Evolutionary conservation across 2,888 invertebrate species (phyloP).

Genomic region (Brenthis ino): DNA sequence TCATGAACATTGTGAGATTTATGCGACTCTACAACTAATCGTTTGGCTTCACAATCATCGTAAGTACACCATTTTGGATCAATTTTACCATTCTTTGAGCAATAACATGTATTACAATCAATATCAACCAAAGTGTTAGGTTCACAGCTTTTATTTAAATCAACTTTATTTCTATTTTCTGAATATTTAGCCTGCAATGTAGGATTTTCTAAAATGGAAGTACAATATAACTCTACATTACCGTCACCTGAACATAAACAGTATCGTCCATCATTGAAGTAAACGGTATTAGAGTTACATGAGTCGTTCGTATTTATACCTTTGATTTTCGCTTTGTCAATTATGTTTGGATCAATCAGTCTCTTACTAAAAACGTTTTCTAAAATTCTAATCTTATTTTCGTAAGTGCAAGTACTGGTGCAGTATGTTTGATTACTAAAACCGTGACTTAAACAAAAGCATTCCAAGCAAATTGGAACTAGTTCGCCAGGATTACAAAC

Average conservation of each 20-base stretch:
- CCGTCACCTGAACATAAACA: slow-evolving; percentile 65
- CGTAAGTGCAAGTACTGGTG: slow-evolving; percentile 57
- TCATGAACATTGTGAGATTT: slow-evolving; percentile 33
- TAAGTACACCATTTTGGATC: slow-evolving; percentile 73
- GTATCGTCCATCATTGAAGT: slow-evolving; percentile 55
- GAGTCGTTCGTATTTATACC: slow-evolving; percentile 41
- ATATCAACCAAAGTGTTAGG: slow-evolving; percentile 67
- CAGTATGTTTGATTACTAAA: slow-evolving; percentile 57
- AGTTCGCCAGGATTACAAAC: slow-evolving; percentile 62
- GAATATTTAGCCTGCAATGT: slow-evolving; percentile 26
- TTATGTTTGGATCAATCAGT: slow-evolving; percentile 41
- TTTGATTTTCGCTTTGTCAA: slow-evolving; percentile 51
- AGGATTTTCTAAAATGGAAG: slow-evolving; percentile 44
- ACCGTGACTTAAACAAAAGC: slow-evolving; percentile 61
- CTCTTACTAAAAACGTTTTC: slow-evolving; percentile 55
- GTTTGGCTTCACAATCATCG: slow-evolving; percentile 67
- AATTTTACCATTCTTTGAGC: slow-evolving; percentile 63
- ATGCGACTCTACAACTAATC: slow-evolving; percentile 49
- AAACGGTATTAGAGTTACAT: slow-evolving; percentile 60
- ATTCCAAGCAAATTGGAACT: slow-evolving; percentile 64
- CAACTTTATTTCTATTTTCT: slow-evolving; percentile 41
- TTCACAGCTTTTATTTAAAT: slow-evolving; percentile 56
- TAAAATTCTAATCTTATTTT: slow-evolving; percentile 59
- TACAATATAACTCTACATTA: slow-evolving; percentile 54
- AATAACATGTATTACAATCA: slow-evolving; percentile 74